Evolutionary conservation across 2,888 invertebrate species (phyloP), one percentile per base, ranked within the genome.

Genomic region (Pyrgus malvae): DNA sequence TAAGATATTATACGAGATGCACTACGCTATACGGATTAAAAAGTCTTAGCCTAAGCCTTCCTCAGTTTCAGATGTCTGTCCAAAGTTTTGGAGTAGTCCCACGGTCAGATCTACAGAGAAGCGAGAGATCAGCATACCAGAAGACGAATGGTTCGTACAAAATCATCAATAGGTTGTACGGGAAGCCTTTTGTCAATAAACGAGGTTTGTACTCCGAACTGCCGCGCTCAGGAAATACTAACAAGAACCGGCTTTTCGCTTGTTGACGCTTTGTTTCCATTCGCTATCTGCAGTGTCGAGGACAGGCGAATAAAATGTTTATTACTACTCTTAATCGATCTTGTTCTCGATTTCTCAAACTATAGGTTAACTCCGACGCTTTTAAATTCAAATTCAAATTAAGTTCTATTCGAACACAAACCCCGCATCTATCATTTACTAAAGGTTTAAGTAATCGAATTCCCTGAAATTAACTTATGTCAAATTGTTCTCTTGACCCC

Each of bases 71-170:
- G 60, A 57, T 60, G 54, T 57, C 63, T 48, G 45, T 57, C 9
- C 57, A 54, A 40, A 55, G 44, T 38, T 44, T 21, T 29, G 63
- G 60, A 17, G 42, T 58, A 45, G 45, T 55, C 14, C 35, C 29
- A 31, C 49, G 54, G 19, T 57, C 59, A 1, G 29, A 56, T 11
- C 50, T 50, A 27, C 53, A 51, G 23, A 59, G 60, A 12, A 58
- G 55, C 23, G 60, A 59, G 38, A 45, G 64, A 23, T 56, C 59
- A 14, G 46, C 55, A 33, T 54, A 55, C 46, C 67, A 63, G 17
- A 61, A 61, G 14, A 70, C 74, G 8, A 62, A 69, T 51, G 71
- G 69, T 49, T 63, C 68, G 40, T 70, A 64, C 57, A 72, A 72
- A 64, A 67, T 71, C 53, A 58, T 70, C 37, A 71, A 71, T 60